phyloP scores from a whole-genome alignment of 2,113 vertebrate species.

The Embiotoca jacksoni region DNA sequence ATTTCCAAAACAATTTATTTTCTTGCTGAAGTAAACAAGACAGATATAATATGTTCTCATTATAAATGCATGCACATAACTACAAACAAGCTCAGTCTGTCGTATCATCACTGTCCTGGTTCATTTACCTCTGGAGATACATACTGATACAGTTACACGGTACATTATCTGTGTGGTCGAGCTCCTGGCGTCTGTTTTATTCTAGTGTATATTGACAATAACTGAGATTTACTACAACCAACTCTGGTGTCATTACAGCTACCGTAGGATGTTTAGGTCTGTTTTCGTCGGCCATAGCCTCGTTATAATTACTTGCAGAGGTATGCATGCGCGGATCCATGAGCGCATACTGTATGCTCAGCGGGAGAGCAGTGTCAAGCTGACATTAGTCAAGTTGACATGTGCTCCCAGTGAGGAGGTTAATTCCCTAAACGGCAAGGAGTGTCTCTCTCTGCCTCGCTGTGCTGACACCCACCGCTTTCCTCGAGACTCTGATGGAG shows the following conservation, averaged over 20 bases:
- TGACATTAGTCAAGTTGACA: slow-evolving; percentile 78
- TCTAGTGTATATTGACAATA: slow-evolving; percentile 34
- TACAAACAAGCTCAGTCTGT: not conserved
- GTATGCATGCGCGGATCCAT: slow-evolving; percentile 46
- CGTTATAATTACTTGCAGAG: slow-evolving; percentile 55
- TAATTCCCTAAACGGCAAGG: slow-evolving; percentile 77
- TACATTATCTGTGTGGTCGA: not conserved
- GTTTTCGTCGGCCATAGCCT: slow-evolving; percentile 9
- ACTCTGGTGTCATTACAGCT: slow-evolving; percentile 1
- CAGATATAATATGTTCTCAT: not conserved
- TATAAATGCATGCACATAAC: not conserved
- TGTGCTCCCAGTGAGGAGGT: slow-evolving; percentile 71
- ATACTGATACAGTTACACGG: not conserved
- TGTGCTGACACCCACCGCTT: slow-evolving; percentile 68
- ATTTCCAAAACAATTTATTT: not conserved
- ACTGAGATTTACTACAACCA: slow-evolving; percentile 47
- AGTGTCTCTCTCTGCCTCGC: slow-evolving; percentile 54
- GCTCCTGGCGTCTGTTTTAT: slow-evolving; percentile 24
- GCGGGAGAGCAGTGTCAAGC: slow-evolving; percentile 65
- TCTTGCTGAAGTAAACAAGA: slow-evolving; percentile 3
- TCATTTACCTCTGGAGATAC: not conserved
- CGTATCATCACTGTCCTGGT: not conserved
- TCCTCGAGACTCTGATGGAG: slow-evolving; percentile 57
- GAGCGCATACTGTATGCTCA: slow-evolving; percentile 42
- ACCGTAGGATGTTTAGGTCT: slow-evolving; percentile 22